Evolutionary conservation across 2,888 invertebrate species (phyloP).

Genomic region (Aporophyla nigra): DNA sequence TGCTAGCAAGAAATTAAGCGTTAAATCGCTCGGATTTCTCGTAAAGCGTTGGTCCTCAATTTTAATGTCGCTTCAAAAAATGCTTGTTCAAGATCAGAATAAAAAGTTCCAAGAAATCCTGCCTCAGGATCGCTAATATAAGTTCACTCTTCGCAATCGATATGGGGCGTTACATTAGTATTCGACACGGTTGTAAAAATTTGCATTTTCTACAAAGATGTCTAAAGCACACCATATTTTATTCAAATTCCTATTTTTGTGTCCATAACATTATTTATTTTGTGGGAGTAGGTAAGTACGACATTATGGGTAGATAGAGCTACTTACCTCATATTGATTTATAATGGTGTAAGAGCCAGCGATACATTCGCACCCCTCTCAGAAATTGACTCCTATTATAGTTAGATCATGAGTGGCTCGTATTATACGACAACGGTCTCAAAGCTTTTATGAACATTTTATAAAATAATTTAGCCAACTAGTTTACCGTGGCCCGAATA

Average conservation of each 20-base stretch:
- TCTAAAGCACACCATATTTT: constrained; percentile 43
- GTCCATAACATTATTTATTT: constrained; percentile 22
- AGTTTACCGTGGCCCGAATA: constrained; percentile 27
- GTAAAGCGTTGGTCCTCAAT: constrained; percentile 33
- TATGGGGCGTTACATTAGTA: constrained; percentile 67
- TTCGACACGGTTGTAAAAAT: constrained; percentile 64
- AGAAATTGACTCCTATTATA: constrained; percentile 23
- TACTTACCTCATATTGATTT: constrained; percentile 12
- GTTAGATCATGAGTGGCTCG: constrained; percentile 1
- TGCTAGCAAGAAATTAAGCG: constrained; percentile 17
- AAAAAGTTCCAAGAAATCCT: constrained; percentile 36
- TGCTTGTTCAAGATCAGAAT: constrained; percentile 23
- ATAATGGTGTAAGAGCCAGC: constrained; percentile 4
- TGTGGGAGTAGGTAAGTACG: background rate
- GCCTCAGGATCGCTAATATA: constrained; percentile 51
- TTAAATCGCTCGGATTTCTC: constrained; percentile 27
- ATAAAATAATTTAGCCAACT: constrained; percentile 20
- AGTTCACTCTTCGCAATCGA: constrained; percentile 64
- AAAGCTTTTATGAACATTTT: constrained; percentile 22
- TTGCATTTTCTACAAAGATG: constrained; percentile 65
- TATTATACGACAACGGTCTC: background rate
- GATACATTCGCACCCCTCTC: background rate
- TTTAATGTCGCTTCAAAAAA: constrained; percentile 30
- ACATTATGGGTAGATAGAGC: background rate
- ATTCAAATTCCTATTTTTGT: constrained; percentile 25